Evolutionary conservation across 2,888 invertebrate genomes (phyloP).

Genomic region (Glaucopsyche alexis): DNA sequence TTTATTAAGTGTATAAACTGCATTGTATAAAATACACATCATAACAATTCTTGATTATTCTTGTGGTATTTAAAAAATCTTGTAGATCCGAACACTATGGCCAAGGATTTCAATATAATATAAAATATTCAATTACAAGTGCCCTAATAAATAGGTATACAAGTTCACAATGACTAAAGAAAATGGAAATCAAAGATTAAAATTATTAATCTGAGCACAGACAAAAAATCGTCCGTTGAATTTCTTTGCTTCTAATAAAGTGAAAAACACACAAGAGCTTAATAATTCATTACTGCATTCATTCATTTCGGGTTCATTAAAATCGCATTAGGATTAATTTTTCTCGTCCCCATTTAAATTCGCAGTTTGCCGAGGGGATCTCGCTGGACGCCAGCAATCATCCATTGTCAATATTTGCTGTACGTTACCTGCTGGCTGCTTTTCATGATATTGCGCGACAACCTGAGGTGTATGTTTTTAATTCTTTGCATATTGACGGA

Average conservation of each 20-base stretch:
- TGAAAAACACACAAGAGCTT: constrained; percentile 64
- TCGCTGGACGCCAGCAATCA: constrained; percentile 72
- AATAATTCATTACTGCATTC: constrained; percentile 76
- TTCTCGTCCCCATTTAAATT: constrained; percentile 78
- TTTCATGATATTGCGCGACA: constrained; percentile 52
- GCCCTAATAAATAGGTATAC: too few species aligned
- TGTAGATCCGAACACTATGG: too few species aligned
- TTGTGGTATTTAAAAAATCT: too few species aligned
- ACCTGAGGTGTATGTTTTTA: constrained; percentile 38
- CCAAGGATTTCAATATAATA: too few species aligned
- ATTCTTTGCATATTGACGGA: constrained; percentile 35
- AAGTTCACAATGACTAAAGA: not conserved
- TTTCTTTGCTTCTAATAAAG: constrained; percentile 52
- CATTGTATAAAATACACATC: not conserved
- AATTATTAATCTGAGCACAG: not conserved
- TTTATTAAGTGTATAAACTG: not conserved
- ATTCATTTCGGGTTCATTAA: constrained; percentile 78
- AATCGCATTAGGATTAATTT: constrained; percentile 81
- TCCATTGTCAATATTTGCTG: constrained; percentile 75
- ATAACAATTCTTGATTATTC: too few species aligned
- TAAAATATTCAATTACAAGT: too few species aligned
- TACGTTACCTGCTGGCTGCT: constrained; percentile 59
- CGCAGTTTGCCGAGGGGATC: constrained; percentile 74
- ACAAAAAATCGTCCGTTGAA: constrained; percentile 40
- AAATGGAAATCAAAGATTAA: not conserved